phyloP scores from a whole-genome alignment of 2,113 vertebrate genomes.

The Sinocyclocheilus anophthalmus region DNA sequence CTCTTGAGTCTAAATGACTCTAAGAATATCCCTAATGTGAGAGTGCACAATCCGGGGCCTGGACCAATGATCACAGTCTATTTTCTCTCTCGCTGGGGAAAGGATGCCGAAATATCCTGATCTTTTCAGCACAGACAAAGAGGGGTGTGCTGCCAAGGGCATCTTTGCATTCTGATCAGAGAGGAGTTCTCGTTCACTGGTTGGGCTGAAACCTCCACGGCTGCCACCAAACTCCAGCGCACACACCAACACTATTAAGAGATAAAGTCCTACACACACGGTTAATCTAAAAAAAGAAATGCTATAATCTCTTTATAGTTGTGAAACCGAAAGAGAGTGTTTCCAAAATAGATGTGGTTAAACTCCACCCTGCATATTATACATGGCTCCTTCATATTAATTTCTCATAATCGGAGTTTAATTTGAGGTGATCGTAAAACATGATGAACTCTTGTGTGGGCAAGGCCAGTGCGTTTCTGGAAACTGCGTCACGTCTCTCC shows the following conservation, averaged over 20 bases:
- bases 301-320: neutral
- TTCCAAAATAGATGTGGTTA: neutral
- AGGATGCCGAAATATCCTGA: conserved; percentile 46
- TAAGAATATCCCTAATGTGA: conserved; percentile 37
- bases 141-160: conserved; percentile 50
- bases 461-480: neutral
- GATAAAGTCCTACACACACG: neutral
- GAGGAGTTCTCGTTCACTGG: conserved; percentile 41
- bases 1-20: conserved; percentile 26
- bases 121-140: conserved; percentile 52
- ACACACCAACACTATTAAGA: neutral
- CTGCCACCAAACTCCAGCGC: conserved; percentile 18
- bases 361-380: neutral
- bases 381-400: neutral
- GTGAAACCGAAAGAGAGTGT: neutral
- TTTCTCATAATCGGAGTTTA: neutral
- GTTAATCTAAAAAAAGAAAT: neutral
- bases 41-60: conserved; percentile 26
- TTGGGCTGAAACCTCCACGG: conserved; percentile 26
- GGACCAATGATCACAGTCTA: conserved; percentile 17
- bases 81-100: conserved; percentile 33
- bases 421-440: neutral
- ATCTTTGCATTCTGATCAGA: conserved; percentile 56
- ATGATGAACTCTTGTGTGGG: neutral
- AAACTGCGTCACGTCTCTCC: neutral